Percentiles rank a stretch among this genome's conserved stretches.
Evolutionary conservation across 1,140 invertebrate species (phyloP).

Genomic region (Parapsyche elsis): DNA sequence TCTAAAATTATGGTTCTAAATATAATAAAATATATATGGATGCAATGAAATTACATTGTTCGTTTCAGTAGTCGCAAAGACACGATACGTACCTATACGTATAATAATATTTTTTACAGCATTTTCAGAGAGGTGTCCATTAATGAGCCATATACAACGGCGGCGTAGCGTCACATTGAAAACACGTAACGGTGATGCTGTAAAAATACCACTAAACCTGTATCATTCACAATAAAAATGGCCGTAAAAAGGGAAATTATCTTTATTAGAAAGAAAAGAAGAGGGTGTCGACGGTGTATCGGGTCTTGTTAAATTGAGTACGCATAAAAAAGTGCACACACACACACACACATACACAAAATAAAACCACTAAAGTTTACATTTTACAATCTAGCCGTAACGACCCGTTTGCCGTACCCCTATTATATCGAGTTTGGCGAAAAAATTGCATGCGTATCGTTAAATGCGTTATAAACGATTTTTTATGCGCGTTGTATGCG

Average conservation of each 20-base stretch:
- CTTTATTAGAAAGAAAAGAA: slow-evolving; percentile 34
- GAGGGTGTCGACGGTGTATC: slow-evolving; percentile 10
- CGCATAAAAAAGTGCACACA: neutral
- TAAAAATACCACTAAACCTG: slow-evolving; percentile 54
- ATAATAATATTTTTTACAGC: slow-evolving; percentile 2
- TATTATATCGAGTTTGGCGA: neutral
- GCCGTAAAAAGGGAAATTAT: slow-evolving; percentile 45
- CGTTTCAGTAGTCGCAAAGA: neutral
- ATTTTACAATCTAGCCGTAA: slow-evolving; percentile 5
- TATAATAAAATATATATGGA: too few species aligned
- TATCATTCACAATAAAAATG: slow-evolving; percentile 51
- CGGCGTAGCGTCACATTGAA: slow-evolving; percentile 41
- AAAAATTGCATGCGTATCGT: slow-evolving; percentile 19
- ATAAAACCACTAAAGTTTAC: neutral
- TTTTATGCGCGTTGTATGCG: neutral
- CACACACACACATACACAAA: neutral
- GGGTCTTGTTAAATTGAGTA: slow-evolving; percentile 29
- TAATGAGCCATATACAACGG: slow-evolving; percentile 35
- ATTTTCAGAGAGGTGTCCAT: slow-evolving; percentile 31
- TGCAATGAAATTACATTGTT: too few species aligned
- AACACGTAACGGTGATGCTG: slow-evolving; percentile 50
- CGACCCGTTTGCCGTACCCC: neutral
- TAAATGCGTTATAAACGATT: neutral
- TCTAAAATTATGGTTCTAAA: too few species aligned
- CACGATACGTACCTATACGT: neutral